Percentiles rank a stretch among this genome's conserved stretches.
Conservation (phyloP, 2,888 invertebrate genomes). For the Aphodius granarius region DNA sequence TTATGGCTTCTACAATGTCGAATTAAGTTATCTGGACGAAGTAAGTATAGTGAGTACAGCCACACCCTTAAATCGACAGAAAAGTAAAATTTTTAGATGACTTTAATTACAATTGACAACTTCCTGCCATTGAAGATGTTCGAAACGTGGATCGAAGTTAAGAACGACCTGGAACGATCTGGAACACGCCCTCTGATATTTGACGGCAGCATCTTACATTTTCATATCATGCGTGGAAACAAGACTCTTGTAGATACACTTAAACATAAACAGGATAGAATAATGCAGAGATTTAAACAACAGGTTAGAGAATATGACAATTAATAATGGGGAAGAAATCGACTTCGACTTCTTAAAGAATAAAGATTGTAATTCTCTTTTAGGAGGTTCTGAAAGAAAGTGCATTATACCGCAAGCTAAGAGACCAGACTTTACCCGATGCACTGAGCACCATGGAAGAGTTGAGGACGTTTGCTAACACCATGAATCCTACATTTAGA, state of each 20-base stretch:
- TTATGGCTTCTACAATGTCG: no score
- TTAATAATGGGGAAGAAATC: neutral
- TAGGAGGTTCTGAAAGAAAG: neutral
- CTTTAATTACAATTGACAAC: no score
- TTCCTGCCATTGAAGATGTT: no score
- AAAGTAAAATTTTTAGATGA: no score
- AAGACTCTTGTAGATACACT: neutral
- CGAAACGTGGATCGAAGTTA: no score
- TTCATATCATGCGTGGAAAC: neutral
- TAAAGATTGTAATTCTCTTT: neutral
- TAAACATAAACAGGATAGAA: neutral
- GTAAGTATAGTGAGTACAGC: no score
- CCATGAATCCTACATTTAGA: neutral
- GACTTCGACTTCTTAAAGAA: no score
- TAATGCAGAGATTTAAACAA: neutral
- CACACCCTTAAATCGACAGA: no score
- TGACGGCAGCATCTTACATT: no score
- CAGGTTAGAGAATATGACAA: neutral
- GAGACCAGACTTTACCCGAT: neutral
- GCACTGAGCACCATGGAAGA: neutral
- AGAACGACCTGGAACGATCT: no score
- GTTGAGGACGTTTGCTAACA: neutral
- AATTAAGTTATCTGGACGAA: no score
- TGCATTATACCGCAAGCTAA: neutral
- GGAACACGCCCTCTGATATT: no score